Conservation (phyloP, 2,113 vertebrate genomes). For the western clawed frog (Xenopus tropicalis) region DNA sequence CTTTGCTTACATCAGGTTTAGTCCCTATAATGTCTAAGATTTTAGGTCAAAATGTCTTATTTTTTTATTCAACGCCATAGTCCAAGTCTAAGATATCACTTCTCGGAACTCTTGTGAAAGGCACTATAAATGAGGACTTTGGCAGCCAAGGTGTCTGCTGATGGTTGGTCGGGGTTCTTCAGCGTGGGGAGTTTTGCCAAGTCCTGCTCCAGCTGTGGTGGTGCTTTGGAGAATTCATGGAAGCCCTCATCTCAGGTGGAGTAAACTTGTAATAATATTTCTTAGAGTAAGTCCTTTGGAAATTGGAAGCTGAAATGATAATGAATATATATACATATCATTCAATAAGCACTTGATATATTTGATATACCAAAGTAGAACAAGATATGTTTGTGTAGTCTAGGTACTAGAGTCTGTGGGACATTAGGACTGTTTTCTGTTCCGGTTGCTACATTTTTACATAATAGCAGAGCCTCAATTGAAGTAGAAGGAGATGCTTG, state of each 20-base stretch:
- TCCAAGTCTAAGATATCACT: slow-evolving; percentile 65
- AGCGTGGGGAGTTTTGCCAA: slow-evolving; percentile 72
- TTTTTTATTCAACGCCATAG: slow-evolving; percentile 52
- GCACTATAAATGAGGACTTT: slow-evolving; percentile 76
- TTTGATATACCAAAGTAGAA: slow-evolving; percentile 46
- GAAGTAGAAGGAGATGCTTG: no score
- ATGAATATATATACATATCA: slow-evolving; percentile 26
- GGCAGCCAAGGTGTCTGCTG: slow-evolving; percentile 69
- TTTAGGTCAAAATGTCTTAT: slow-evolving; percentile 56
- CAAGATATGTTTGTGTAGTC: no score
- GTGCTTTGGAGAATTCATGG: slow-evolving; percentile 68
- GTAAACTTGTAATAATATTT: slow-evolving; percentile 80
- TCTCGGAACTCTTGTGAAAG: slow-evolving; percentile 68
- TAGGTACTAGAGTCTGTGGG: no score
- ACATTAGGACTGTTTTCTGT: no score
- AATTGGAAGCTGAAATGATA: slow-evolving; percentile 79
- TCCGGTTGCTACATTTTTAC: no score
- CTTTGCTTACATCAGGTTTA: slow-evolving; percentile 37
- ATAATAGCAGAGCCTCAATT: no score
- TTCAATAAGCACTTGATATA: slow-evolving; percentile 23
- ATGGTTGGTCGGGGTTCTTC: slow-evolving; percentile 63
- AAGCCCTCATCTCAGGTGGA: slow-evolving; percentile 73
- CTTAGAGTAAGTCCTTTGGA: slow-evolving; percentile 83
- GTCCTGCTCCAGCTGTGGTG: slow-evolving; percentile 76
- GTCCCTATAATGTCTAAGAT: slow-evolving; percentile 57